Evolutionary conservation across 1,140 invertebrate genomes (phyloP).

Genomic region (Drosophila sulfurigaster): DNA sequence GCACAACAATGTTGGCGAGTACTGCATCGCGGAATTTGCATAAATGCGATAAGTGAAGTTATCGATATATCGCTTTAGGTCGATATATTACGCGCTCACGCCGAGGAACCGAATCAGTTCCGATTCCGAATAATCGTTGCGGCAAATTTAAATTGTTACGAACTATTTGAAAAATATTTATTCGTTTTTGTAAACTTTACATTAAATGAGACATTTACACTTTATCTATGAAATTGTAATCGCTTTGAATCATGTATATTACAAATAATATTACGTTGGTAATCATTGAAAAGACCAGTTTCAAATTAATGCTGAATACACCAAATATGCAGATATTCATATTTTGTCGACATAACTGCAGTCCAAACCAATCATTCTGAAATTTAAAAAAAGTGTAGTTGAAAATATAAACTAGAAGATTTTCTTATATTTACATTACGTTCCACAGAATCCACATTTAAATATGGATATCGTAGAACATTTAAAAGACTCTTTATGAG

Average conservation of each 20-base stretch:
- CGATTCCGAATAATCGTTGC: background rate
- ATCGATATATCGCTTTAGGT: conserved; percentile 1
- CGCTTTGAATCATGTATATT: conserved; percentile 53
- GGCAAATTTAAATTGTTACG: too few relatives aligned
- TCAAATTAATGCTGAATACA: conserved; percentile 28
- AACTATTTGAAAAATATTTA: too few relatives aligned
- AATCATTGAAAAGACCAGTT: conserved; percentile 16
- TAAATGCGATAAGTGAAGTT: background rate
- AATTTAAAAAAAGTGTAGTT: background rate
- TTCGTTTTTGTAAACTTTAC: too few relatives aligned
- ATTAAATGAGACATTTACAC: background rate
- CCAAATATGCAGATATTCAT: conserved; percentile 40
- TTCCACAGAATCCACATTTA: conserved; percentile 9
- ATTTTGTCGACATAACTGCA: conserved; percentile 48
- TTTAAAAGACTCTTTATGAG: background rate
- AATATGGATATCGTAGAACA: background rate
- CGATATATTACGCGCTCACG: too few relatives aligned
- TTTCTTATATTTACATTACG: conserved; percentile 30
- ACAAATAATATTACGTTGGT: conserved; percentile 29
- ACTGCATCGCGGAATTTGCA: background rate
- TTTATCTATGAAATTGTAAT: conserved; percentile 33
- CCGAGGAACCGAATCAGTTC: background rate
- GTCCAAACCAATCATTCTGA: conserved; percentile 44
- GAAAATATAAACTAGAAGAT: background rate
- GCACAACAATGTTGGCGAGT: background rate